phyloP scores from a whole-genome alignment of 2,888 invertebrate species.

The Heteromurus nitidus region DNA sequence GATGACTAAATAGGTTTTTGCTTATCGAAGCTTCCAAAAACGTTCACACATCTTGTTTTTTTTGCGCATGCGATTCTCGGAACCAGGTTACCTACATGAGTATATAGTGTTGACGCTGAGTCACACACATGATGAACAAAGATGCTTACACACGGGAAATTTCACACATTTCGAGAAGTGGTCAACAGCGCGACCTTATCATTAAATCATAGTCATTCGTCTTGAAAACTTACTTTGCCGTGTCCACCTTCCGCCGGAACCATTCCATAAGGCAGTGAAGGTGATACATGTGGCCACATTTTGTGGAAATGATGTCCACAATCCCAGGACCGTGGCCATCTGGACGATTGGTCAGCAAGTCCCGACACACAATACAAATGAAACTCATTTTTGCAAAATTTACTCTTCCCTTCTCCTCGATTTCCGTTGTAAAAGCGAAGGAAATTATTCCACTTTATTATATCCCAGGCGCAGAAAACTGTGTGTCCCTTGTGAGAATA shows the following conservation, averaged over 20 bases:
- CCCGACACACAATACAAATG: slow-evolving; percentile 72
- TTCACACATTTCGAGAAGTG: too few relatives aligned
- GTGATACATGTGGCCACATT: slow-evolving; percentile 70
- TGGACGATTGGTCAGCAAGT: slow-evolving; percentile 70
- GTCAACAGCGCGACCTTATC: too few relatives aligned
- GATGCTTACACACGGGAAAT: too few relatives aligned
- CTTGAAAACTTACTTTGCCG: slow-evolving; percentile 66
- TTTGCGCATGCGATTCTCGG: slow-evolving; percentile 42
- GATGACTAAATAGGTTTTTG: too few relatives aligned
- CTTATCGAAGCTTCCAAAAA: too few relatives aligned
- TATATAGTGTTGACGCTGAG: too few relatives aligned
- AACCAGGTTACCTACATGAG: too few relatives aligned
- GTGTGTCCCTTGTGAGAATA: not conserved
- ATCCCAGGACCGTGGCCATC: slow-evolving; percentile 66
- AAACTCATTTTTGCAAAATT: slow-evolving; percentile 64
- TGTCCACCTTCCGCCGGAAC: slow-evolving; percentile 70
- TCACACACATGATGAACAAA: too few relatives aligned
- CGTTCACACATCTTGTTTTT: slow-evolving; percentile 37
- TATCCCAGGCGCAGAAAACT: not conserved
- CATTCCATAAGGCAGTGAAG: slow-evolving; percentile 69
- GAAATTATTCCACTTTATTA: not conserved
- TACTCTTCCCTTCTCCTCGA: not conserved
- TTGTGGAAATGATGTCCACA: slow-evolving; percentile 70
- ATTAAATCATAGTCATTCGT: too few relatives aligned
- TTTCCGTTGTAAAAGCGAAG: not conserved